These are phyloP conservation scores for Pagetopsis macropterus DNA, from an alignment of 2,797 vertebrate species.

Conservation along the genomic window DNA sequence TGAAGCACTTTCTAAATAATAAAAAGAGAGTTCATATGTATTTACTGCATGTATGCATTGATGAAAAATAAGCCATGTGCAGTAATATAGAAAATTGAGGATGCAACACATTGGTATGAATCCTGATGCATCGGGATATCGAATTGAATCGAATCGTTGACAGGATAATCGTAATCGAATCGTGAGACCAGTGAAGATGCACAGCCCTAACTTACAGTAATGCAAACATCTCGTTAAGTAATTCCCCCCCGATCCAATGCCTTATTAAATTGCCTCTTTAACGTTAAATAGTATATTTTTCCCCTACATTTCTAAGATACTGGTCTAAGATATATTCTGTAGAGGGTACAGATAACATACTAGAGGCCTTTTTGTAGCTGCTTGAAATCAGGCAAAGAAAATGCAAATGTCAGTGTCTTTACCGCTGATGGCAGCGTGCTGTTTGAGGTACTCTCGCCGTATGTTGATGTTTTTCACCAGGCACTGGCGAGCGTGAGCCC, in stretches of 20 bases:
- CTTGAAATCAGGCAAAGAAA: background rate
- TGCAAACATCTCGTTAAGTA: background rate
- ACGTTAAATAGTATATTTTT: background rate
- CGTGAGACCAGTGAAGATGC: too few relatives aligned
- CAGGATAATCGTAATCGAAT: too few relatives aligned
- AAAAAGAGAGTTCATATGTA: too few relatives aligned
- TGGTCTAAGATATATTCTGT: background rate
- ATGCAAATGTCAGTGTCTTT: conserved; percentile 55
- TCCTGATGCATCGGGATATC: too few relatives aligned
- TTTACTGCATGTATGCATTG: too few relatives aligned
- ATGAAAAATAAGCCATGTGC: too few relatives aligned
- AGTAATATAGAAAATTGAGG: too few relatives aligned
- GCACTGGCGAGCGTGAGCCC: conserved; percentile 96
- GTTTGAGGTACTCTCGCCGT: conserved; percentile 96
- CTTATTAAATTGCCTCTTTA: background rate
- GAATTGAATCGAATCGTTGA: too few relatives aligned
- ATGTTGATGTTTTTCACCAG: conserved; percentile 98
- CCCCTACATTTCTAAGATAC: background rate
- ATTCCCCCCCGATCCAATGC: background rate
- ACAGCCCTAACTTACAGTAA: background rate
- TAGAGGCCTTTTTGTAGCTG: background rate
- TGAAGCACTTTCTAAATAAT: too few relatives aligned
- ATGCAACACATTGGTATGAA: too few relatives aligned
- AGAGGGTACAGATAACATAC: background rate
- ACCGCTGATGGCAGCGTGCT: conserved; percentile 97